phyloP scores from a whole-genome alignment of 2,797 vertebrate species.

The Coregonus sp. region DNA sequence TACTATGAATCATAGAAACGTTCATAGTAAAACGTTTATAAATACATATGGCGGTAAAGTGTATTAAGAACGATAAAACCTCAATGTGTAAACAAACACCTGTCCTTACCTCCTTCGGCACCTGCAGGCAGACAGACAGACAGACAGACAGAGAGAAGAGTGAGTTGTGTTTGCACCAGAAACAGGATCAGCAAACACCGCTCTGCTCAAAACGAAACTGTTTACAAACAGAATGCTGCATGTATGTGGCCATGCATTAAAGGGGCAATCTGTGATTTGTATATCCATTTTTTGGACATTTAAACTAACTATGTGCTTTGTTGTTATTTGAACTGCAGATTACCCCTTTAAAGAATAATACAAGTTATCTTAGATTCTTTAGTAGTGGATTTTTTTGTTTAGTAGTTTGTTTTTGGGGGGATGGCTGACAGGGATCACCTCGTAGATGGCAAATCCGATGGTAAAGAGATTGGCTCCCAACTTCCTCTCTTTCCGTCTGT shows the following conservation, averaged over 20 bases:
- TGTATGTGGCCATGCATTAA: neutral
- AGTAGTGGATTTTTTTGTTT: neutral
- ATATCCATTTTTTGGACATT: no score
- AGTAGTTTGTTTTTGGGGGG: no score
- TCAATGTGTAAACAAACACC: neutral
- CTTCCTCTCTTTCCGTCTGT: conserved; percentile 92
- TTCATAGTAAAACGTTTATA: neutral
- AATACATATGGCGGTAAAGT: neutral
- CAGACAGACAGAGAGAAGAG: conserved; percentile 33
- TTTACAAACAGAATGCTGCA: neutral
- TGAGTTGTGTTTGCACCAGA: conserved; percentile 5
- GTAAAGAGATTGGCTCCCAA: conserved; percentile 92
- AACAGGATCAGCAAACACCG: neutral
- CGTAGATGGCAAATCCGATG: conserved; percentile 97
- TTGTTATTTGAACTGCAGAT: no score
- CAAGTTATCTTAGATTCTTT: neutral
- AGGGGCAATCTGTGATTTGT: neutral
- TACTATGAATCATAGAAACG: neutral
- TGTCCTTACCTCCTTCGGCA: conserved; percentile 76
- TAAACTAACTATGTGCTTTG: no score
- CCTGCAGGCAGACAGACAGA: conserved; percentile 49
- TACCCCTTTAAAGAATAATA: neutral
- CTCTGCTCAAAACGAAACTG: neutral
- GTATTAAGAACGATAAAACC: neutral
- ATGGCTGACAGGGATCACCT: conserved; percentile 73